Conservation (phyloP, 2,888 invertebrate species). For the Pyralis farinalis region DNA sequence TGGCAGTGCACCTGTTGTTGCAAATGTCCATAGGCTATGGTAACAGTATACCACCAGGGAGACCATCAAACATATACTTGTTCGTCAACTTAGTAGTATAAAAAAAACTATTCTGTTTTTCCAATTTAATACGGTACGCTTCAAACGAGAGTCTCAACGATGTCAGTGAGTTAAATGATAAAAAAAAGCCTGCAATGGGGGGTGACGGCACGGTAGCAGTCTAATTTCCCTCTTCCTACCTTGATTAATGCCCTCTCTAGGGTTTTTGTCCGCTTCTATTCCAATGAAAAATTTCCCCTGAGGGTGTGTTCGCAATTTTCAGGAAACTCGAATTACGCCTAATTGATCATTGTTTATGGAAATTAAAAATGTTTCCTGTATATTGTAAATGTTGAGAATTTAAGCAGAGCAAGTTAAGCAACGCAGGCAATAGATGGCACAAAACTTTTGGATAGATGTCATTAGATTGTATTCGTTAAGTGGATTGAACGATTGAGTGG, state of each 20-base stretch:
- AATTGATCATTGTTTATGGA: conserved; percentile 43
- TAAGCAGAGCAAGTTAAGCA: too few species aligned
- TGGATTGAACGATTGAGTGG: too few species aligned
- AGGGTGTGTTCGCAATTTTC: conserved; percentile 49
- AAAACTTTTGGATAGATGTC: too few species aligned
- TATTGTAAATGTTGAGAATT: too few species aligned
- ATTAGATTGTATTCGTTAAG: too few species aligned
- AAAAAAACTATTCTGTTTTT: background rate
- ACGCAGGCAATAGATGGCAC: too few species aligned
- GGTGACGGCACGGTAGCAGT: conserved; percentile 13
- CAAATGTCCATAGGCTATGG: too few species aligned
- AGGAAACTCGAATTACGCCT: conserved; percentile 42
- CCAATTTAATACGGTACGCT: too few species aligned
- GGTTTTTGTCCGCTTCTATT: conserved; percentile 54
- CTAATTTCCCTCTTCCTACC: conserved; percentile 36
- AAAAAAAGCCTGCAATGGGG: background rate
- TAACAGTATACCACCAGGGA: too few species aligned
- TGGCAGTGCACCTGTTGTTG: too few species aligned
- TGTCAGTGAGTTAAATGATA: background rate
- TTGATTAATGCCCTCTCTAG: conserved; percentile 59
- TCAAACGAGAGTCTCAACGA: background rate
- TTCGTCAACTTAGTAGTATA: too few species aligned
- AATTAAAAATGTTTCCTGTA: conserved; percentile 6
- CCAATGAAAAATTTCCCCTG: conserved; percentile 72
- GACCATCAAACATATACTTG: too few species aligned